Evolutionary conservation across 2,113 vertebrate genomes (phyloP), one percentile per base, ranked within the genome.

Genomic region (Meleagris gallopavo): DNA sequence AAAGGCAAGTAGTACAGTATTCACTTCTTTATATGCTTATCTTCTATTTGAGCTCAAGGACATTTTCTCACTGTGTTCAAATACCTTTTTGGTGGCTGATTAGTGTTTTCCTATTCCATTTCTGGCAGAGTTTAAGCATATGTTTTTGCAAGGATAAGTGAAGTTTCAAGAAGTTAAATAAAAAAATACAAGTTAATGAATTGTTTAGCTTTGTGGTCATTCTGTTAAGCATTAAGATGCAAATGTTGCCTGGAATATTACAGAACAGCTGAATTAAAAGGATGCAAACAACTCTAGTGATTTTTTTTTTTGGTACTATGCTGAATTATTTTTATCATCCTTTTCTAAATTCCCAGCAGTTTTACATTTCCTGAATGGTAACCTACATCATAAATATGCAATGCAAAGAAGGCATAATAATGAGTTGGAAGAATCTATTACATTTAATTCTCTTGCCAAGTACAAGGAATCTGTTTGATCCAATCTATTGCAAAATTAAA

Each of bases 131-230:
- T 78, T 97, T 95, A 73, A 91, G 46, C 34, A 41, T 81, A n/a
- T 92, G 64, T 80, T 89, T 93, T 94, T 95, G 30, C 74, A 94
- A 78, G 75, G 64, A 45, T 93, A 94, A 96, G 73, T 93, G 92
- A 97, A 94, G 73, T 92, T 94, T 64, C 88, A 91, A 38, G 54
- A 92, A 95, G 55, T 93, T 89, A 95, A 97, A 94, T 94, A 94
- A 93, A 89, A 58, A 94, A 96, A 86, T 71, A 81, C 77, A 94
- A 95, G 43, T 78, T 89, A 96, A 91, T 41, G 0, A 89, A 78
- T 86, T 93, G 74, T 82, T 84, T 65, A 87, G 64, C 70, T 89
- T 74, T 82, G 2, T 78, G 66, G 71, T 36, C 85, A 90, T 77
- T 22, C 54, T 65, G 86, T 16, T 83, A 62, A 85, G 48, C 64